These are phyloP conservation scores for Melanotaenia maccullochi DNA, from an alignment of 2,797 vertebrate species.

Conservation along the genomic window DNA sequence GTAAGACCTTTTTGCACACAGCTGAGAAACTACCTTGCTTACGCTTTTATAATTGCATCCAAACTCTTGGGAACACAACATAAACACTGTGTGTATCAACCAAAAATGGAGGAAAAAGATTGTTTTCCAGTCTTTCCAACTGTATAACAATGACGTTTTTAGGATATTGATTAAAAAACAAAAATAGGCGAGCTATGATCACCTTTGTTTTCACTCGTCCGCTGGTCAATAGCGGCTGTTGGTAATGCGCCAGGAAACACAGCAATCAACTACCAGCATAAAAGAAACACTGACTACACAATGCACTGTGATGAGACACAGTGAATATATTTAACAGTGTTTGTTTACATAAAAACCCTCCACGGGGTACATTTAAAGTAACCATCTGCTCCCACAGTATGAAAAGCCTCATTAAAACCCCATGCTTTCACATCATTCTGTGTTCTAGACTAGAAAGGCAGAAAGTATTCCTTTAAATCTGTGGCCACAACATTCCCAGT, in stretches of 20 bases:
- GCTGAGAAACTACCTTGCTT: too few species aligned
- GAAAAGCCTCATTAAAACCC: slow-evolving; percentile 21
- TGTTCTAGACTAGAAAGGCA: slow-evolving; percentile 4
- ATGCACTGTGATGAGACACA: slow-evolving; percentile 7
- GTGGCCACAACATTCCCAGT: slow-evolving; percentile 1
- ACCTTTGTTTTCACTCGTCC: neutral
- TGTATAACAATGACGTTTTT: neutral
- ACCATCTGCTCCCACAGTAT: slow-evolving; percentile 41
- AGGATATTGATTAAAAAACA: neutral
- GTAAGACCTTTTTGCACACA: too few species aligned
- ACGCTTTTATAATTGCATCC: too few species aligned
- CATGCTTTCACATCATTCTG: slow-evolving; percentile 15
- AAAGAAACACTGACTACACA: slow-evolving; percentile 6
- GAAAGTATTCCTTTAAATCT: neutral
- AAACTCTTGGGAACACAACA: too few species aligned
- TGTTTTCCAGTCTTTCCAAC: neutral
- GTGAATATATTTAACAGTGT: slow-evolving; percentile 10
- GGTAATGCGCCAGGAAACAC: neutral
- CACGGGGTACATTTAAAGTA: slow-evolving; percentile 22
- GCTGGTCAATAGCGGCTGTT: neutral
- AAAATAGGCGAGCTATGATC: neutral
- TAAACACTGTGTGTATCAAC: too few species aligned
- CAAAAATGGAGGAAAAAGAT: too few species aligned
- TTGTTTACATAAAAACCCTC: slow-evolving; percentile 28
- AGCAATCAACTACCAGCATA: slow-evolving; percentile 1